Evolutionary conservation across 2,888 invertebrate genomes (phyloP).

Genomic region (Stegana nigrithorax): DNA sequence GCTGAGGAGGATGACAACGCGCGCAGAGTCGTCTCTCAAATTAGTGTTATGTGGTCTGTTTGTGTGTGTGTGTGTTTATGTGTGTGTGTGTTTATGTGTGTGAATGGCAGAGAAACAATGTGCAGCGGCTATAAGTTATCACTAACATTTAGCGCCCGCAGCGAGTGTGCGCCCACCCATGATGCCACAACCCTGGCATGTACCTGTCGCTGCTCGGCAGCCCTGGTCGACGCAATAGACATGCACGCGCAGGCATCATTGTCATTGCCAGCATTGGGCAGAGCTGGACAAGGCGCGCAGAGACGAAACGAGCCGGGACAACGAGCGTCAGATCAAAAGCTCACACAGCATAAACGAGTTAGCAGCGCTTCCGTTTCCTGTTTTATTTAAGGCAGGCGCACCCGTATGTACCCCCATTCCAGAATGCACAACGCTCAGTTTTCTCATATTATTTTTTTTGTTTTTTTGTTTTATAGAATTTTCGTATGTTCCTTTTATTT

Average conservation of each 20-base stretch:
- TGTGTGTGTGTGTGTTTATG: not conserved
- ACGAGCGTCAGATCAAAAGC: not conserved
- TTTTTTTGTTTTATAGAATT: not conserved
- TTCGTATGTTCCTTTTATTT: not conserved
- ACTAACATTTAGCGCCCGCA: too few species aligned
- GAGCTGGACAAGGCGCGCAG: not conserved
- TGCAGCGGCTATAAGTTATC: too few species aligned
- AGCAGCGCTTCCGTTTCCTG: conserved; percentile 50
- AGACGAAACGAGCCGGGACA: too few species aligned
- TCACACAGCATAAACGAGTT: conserved; percentile 15
- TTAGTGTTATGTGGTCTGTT: too few species aligned
- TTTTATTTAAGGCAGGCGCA: conserved; percentile 17
- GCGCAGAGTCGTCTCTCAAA: too few species aligned
- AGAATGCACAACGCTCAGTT: too few species aligned
- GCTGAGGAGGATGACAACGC: too few species aligned
- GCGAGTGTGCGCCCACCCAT: not conserved
- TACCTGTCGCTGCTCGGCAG: not conserved
- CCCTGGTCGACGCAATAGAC: not conserved
- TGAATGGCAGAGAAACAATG: too few species aligned
- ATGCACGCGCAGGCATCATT: conserved; percentile 12
- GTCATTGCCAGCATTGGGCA: conserved; percentile 15
- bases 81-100: not conserved
- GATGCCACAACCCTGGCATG: not conserved
- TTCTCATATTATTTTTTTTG: not conserved
- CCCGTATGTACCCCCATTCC: too few species aligned